Conservation (phyloP, 2,113 vertebrate species). For the Cricetomys ansorgei region DNA sequence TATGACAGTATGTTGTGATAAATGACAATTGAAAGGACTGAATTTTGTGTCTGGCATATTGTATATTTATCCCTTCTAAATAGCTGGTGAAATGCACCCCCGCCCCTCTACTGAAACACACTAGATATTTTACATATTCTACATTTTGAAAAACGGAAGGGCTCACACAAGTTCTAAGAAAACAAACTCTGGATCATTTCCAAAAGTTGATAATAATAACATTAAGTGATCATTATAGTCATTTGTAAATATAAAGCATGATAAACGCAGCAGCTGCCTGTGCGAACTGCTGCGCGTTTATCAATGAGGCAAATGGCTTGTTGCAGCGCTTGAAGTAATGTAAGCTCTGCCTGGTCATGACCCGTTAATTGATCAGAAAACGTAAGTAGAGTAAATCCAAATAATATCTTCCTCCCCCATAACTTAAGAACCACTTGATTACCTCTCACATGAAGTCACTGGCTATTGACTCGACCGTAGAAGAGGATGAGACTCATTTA, state of each 20-base stretch:
- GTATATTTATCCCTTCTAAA: conserved; percentile 77
- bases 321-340: conserved; percentile 80
- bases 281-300: conserved; percentile 76
- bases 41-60: conserved; percentile 5
- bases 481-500: conserved; percentile 65
- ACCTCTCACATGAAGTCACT: conserved; percentile 66
- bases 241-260: conserved; percentile 86
- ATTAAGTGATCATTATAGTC: conserved; percentile 81
- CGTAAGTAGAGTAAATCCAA: conserved; percentile 78
- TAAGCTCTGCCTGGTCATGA: conserved; percentile 78
- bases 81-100: conserved; percentile 75
- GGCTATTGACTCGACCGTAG: conserved; percentile 82
- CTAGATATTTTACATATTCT: conserved; percentile 78
- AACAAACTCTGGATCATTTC: conserved; percentile 79
- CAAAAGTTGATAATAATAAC: conserved; percentile 81
- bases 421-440: conserved; percentile 84
- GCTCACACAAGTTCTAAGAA: conserved; percentile 72
- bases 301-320: conserved; percentile 80
- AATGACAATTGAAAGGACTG: conserved; percentile 51
- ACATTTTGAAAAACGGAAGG: conserved; percentile 74
- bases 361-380: conserved; percentile 87
- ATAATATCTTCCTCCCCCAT: conserved; percentile 79
- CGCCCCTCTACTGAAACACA: conserved; percentile 62
- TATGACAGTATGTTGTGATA: conserved; percentile 31
- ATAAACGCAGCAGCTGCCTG: conserved; percentile 81